These are phyloP conservation scores for Petroica traversi DNA, from an alignment of 2,113 vertebrate genomes.

Conservation along the genomic window DNA sequence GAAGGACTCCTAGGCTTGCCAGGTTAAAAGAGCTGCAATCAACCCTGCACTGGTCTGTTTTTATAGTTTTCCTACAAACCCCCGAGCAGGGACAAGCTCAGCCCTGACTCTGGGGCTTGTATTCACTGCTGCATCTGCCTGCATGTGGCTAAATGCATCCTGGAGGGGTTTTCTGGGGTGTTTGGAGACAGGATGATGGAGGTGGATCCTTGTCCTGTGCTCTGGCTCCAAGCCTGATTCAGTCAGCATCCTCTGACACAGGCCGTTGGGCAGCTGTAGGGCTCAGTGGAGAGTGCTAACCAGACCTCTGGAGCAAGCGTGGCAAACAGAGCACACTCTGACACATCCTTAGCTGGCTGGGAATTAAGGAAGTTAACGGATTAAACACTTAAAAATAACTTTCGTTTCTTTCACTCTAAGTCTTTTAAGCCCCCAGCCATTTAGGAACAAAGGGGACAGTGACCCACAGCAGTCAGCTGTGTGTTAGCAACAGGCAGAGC, in stretches of 20 bases:
- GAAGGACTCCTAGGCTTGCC: background rate
- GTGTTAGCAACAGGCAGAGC: background rate
- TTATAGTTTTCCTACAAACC: background rate
- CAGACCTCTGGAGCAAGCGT: background rate
- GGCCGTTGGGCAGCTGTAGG: background rate
- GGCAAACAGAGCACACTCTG: background rate
- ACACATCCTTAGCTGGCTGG: background rate
- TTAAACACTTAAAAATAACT: constrained; percentile 40
- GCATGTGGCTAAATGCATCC: background rate
- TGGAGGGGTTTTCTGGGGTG: background rate
- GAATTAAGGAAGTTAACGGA: constrained; percentile 29
- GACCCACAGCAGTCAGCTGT: background rate
- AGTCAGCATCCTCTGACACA: background rate
- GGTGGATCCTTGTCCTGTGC: background rate
- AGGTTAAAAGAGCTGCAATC: background rate
- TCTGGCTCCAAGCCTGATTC: background rate
- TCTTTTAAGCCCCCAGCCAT: background rate
- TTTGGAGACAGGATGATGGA: background rate
- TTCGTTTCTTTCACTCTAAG: background rate
- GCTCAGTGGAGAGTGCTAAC: background rate
- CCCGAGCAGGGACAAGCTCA: background rate
- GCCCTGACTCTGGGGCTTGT: background rate
- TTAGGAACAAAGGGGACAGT: constrained; percentile 21
- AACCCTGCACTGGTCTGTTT: background rate
- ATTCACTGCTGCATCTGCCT: background rate